Percentiles rank a stretch among this genome's conserved stretches.
phyloP scores from a whole-genome alignment of 2,113 vertebrate genomes.

The Planiliza haematocheilus region DNA sequence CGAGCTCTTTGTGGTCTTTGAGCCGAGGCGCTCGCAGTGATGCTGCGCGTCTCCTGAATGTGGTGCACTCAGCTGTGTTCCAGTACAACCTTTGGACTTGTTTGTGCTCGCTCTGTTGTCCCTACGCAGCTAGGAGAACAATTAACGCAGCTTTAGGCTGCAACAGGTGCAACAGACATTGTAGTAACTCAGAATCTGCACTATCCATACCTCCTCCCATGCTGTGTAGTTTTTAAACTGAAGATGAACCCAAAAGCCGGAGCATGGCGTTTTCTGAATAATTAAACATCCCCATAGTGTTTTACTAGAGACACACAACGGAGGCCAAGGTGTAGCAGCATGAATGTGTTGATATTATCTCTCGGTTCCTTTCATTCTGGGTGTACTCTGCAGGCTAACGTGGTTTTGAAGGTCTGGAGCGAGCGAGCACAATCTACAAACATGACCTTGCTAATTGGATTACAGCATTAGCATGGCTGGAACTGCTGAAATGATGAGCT shows the following conservation, averaged over 20 bases:
- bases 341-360: slow-evolving; percentile 15
- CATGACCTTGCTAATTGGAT: slow-evolving; percentile 44
- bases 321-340: background rate
- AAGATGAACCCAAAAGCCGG: background rate
- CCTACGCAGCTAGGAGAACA: too few species aligned
- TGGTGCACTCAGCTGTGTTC: too few species aligned
- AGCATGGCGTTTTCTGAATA: slow-evolving; percentile 4
- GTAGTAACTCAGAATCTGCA: too few species aligned
- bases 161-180: background rate
- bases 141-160: background rate
- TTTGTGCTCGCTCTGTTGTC: too few species aligned
- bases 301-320: background rate
- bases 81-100: too few species aligned
- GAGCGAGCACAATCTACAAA: slow-evolving; percentile 33
- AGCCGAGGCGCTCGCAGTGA: too few species aligned
- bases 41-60: too few species aligned
- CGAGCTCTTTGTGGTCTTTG: too few species aligned
- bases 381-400: background rate
- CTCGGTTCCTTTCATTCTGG: background rate
- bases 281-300: slow-evolving; percentile 12
- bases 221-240: background rate
- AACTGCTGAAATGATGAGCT: slow-evolving; percentile 30
- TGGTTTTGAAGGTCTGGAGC: slow-evolving; percentile 14
- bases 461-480: slow-evolving; percentile 32
- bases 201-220: background rate